Evolutionary conservation across 1,140 invertebrate genomes (phyloP).

Genomic region (Leptonema lineaticorne): DNA sequence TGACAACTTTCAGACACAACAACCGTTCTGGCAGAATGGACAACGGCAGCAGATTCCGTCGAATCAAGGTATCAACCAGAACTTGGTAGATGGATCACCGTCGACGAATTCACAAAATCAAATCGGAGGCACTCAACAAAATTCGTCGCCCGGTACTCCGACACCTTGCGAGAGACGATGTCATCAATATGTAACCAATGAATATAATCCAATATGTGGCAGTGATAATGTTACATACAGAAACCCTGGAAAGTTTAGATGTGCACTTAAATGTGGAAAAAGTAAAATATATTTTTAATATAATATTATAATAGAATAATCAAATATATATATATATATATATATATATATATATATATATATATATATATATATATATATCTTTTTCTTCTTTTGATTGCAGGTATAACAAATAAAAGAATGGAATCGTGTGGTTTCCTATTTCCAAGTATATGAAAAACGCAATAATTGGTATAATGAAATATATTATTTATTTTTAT

Average conservation of each 20-base stretch:
- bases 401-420: too few species aligned
- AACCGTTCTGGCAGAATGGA: background rate
- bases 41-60: background rate
- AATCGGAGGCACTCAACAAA: background rate
- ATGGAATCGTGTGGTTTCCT: too few species aligned
- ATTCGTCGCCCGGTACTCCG: background rate
- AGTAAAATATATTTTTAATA: slow-evolving; percentile 38
- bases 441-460: too few species aligned
- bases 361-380: background rate
- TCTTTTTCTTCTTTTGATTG: too few species aligned
- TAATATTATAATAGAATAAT: background rate
- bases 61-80: background rate
- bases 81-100: background rate
- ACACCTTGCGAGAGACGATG: slow-evolving; percentile 32
- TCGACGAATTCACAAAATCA: background rate
- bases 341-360: background rate
- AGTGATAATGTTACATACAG: slow-evolving; percentile 42
- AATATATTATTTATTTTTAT: background rate
- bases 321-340: background rate
- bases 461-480: background rate
- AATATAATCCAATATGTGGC: slow-evolving; percentile 44
- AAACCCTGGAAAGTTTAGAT: slow-evolving; percentile 40
- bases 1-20: background rate
- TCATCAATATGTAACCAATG: slow-evolving; percentile 26
- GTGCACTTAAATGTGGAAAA: slow-evolving; percentile 41